A percentile compares a stretch with the other conserved stretches of the same genome.
Evolutionary conservation across 2,888 invertebrate genomes (phyloP).

Genomic region (Hydraecia micacea): DNA sequence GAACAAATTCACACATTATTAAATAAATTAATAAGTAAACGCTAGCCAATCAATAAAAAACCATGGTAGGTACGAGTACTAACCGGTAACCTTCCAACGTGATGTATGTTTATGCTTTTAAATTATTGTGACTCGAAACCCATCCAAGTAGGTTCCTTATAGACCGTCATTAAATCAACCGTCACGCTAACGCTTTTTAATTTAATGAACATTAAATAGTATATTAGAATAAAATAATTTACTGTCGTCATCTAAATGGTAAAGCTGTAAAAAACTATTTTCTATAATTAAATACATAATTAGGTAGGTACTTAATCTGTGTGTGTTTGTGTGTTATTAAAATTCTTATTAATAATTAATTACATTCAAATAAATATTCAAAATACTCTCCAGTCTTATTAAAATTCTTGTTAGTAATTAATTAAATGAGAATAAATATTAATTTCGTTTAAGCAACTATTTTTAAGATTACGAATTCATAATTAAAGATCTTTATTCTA

Average conservation of each 20-base stretch:
- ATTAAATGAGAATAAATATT: conserved; percentile 11
- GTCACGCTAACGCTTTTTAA: not conserved
- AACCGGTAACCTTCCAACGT: not conserved
- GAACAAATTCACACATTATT: not conserved
- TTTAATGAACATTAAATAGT: not conserved
- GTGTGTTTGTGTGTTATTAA: not conserved
- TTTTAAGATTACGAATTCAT: conserved; percentile 21
- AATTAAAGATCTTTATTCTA: conserved; percentile 9
- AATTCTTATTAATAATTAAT: conserved; percentile 12
- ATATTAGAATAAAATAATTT: conserved; percentile 6
- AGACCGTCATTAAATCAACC: not conserved
- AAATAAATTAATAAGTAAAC: not conserved
- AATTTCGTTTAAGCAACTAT: not conserved
- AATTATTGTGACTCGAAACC: not conserved
- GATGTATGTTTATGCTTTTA: not conserved
- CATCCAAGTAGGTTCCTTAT: not conserved
- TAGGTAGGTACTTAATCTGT: not conserved
- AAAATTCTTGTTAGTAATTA: too few relatives aligned
- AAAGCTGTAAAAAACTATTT: not conserved
- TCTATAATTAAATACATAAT: conserved; percentile 4
- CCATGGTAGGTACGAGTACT: not conserved
- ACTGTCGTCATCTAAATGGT: not conserved
- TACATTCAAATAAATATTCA: conserved; percentile 8
- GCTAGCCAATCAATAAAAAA: not conserved
- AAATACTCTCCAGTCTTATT: too few relatives aligned